Base-by-base conservation (phyloP, 2,888 invertebrate species). In the Orchesellides sinensis region DNA sequence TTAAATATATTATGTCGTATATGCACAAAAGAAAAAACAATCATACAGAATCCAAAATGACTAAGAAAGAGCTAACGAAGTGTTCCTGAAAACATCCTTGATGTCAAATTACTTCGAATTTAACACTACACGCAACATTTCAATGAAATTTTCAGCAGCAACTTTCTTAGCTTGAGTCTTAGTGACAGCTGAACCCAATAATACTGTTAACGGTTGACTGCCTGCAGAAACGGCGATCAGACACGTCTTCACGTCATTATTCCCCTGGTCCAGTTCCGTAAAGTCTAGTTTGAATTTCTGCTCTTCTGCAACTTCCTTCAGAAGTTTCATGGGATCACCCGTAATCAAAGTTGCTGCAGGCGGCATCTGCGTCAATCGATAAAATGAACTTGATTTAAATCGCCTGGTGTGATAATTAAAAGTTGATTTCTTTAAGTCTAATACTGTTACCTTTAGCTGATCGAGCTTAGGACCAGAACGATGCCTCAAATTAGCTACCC, bases 201-300 rank as follows among this genome's bases (percentile, higher is more conserved):
- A 81, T 63, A 86, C 75, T 47, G 85, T 52, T 32, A 81, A 69
- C 6, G 85, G 84, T 32, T 86, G 84, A 52, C 63, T 79, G n/a
- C 81, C 84, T 56, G 80, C 32, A 35, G 84, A 75, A 8, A 86
- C 79, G 12, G 65, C 47, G 4, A 83, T 80, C 54, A 70, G 73
- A 69, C 19, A 86, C 0, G 66, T 61, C 27, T 77, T 65, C 12
- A 79, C 17, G 54, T 70, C 69, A 52, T 72, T 79, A 35, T 84
- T 84, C 25, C 35, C 25, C 25, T 72, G 56, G 19, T 84, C 78
- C n/a, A 88, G 40, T 23, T 88, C 86, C 47, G 82, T 32, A 72
- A 85, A 86, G 8, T 87, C 88, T 5, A 85, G 65, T 47, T 81
- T 81, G 14, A 85, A 81, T 10, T 84, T 85, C 80, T 87, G 88